Conservation (phyloP, 2,797 vertebrate species). For the Nothura maculosa region DNA sequence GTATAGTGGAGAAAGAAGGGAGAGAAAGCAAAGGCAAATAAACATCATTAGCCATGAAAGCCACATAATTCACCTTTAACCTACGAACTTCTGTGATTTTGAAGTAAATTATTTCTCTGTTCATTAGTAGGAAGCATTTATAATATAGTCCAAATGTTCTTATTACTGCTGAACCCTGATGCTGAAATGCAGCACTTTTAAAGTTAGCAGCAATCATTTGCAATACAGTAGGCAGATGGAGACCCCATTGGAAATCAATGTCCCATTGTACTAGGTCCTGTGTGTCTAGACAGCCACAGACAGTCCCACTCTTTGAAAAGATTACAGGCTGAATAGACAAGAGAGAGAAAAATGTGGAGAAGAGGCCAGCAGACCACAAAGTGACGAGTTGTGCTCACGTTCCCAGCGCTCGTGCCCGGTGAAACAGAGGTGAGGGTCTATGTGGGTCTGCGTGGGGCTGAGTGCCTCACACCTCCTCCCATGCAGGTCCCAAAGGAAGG, state of each 20-base stretch:
- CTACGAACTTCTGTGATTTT: constrained; percentile 3
- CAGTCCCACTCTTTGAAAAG: constrained; percentile 62
- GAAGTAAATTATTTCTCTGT: constrained; percentile 17
- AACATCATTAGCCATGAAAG: constrained; percentile 15
- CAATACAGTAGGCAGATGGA: constrained; percentile 62
- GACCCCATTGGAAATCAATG: constrained; percentile 59
- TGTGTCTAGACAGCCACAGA: constrained; percentile 66
- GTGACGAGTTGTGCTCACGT: constrained; percentile 51
- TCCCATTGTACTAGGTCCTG: constrained; percentile 65
- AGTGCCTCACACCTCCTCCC: background rate
- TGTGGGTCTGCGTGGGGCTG: constrained; percentile 7
- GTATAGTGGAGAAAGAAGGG: constrained; percentile 9
- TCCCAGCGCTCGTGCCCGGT: constrained; percentile 18
- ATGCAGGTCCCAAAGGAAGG: background rate
- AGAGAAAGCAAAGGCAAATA: constrained; percentile 1
- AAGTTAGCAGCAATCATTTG: constrained; percentile 24
- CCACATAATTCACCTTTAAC: constrained; percentile 14
- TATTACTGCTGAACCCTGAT: background rate
- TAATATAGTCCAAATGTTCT: constrained; percentile 10
- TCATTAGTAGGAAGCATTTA: background rate
- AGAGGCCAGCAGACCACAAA: constrained; percentile 66
- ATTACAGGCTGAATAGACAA: constrained; percentile 67
- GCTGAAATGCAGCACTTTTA: constrained; percentile 21
- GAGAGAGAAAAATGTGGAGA: constrained; percentile 55
- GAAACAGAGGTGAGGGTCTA: constrained; percentile 15